phyloP scores from a whole-genome alignment of 2,113 vertebrate genomes.

The Silurus meridionalis region DNA sequence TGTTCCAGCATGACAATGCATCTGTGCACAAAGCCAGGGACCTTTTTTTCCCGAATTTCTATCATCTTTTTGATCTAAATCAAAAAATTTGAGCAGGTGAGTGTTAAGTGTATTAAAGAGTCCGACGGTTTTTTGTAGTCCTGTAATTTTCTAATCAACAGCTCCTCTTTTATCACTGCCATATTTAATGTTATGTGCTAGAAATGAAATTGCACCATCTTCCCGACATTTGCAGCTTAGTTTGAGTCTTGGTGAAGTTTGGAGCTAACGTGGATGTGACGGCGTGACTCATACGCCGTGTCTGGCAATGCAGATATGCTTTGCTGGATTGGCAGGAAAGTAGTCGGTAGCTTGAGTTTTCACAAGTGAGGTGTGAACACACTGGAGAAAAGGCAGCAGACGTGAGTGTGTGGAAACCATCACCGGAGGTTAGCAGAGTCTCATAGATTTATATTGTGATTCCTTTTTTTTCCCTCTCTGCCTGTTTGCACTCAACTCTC shows the following conservation, averaged over 20 bases:
- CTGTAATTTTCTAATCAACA: neutral
- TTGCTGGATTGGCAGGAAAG: slow-evolving; percentile 48
- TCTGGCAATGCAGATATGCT: slow-evolving; percentile 55
- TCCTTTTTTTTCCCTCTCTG: neutral
- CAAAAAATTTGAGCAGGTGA: neutral
- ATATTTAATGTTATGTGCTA: neutral
- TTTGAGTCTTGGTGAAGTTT: slow-evolving; percentile 29
- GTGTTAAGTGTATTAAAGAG: neutral
- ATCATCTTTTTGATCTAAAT: no score
- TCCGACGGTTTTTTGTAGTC: neutral
- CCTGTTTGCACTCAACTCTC: slow-evolving; percentile 11
- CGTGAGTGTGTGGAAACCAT: slow-evolving; percentile 39
- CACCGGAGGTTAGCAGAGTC: slow-evolving; percentile 46
- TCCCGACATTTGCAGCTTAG: neutral
- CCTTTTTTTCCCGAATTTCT: no score
- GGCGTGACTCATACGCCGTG: slow-evolving; percentile 51
- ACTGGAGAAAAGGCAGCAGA: slow-evolving; percentile 46
- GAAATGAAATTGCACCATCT: neutral
- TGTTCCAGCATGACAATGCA: no score
- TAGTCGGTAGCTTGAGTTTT: slow-evolving; percentile 59
- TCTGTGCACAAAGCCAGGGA: no score
- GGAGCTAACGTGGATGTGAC: slow-evolving; percentile 34
- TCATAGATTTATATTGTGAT: slow-evolving; percentile 33
- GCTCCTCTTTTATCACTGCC: neutral
- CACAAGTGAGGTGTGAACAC: slow-evolving; percentile 59